Percentiles rank a stretch among this genome's conserved stretches.
Conservation (phyloP, 2,113 vertebrate species). For the Rhineura floridana region DNA sequence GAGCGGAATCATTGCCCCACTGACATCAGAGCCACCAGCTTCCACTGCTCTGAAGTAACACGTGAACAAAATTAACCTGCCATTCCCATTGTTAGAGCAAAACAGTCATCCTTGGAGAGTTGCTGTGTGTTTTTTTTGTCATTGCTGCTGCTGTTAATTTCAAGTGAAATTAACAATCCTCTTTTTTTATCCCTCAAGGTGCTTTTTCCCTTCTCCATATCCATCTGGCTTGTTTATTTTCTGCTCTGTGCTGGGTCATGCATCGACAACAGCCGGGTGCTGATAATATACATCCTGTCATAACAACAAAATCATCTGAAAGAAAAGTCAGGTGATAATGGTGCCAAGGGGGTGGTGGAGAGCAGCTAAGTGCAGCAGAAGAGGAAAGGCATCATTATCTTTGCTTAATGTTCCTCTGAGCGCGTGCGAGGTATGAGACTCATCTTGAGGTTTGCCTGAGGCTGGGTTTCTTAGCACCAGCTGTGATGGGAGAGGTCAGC, state of each 20-base stretch:
- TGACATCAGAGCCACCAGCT: no score
- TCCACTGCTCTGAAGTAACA: no score
- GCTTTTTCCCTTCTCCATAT: neutral
- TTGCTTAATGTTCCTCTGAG: neutral
- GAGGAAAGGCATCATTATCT: neutral
- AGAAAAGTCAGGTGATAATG: neutral
- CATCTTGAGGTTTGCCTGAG: neutral
- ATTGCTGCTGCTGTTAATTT: no score
- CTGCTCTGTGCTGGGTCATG: neutral
- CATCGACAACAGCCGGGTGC: neutral
- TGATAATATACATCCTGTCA: neutral
- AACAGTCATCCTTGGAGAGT: neutral
- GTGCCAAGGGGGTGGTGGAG: neutral
- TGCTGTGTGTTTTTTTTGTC: no score
- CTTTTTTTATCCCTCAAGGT: neutral
- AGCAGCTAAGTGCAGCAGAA: neutral
- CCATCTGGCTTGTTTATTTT: conserved; percentile 1
- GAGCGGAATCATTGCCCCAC: no score
- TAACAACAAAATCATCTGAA: neutral
- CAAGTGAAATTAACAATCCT: neutral
- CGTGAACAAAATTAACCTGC: no score
- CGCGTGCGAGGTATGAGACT: neutral
- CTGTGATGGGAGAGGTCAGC: no score
- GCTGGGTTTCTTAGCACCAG: neutral
- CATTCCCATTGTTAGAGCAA: no score